Evolutionary conservation across 2,113 vertebrate genomes (phyloP).

Genomic region (Rynchops niger): DNA sequence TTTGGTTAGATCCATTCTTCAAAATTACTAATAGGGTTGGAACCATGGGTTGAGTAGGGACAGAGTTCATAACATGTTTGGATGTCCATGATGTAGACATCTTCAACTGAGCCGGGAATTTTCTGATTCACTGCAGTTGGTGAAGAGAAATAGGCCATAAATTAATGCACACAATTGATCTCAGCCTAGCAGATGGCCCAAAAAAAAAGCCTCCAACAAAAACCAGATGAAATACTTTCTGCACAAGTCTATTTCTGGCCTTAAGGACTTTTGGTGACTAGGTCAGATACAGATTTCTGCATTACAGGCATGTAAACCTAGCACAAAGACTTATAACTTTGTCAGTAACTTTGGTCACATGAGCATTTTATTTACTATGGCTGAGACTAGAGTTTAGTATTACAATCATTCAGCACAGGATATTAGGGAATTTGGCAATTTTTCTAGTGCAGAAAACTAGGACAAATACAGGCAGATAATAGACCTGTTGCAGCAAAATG

Average conservation of each 20-base stretch:
- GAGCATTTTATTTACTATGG: not conserved
- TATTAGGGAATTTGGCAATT: not conserved
- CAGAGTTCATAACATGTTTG: not conserved
- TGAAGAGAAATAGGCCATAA: not conserved
- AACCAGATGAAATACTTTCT: not conserved
- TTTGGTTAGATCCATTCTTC: not conserved
- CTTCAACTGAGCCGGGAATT: not conserved
- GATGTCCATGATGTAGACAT: too few species aligned
- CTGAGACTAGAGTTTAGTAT: not conserved
- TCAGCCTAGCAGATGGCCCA: not conserved
- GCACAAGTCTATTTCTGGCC: not conserved
- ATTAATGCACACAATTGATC: not conserved
- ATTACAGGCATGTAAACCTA: not conserved
- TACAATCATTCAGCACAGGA: not conserved
- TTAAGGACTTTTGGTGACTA: not conserved
- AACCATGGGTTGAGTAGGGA: not conserved
- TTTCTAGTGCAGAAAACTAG: not conserved
- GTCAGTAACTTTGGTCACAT: not conserved
- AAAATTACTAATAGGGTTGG: not conserved
- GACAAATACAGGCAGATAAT: not conserved
- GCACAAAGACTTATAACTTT: not conserved
- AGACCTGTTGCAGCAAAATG: not conserved
- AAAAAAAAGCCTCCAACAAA: not conserved
- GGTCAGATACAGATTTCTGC: not conserved
- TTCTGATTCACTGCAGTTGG: not conserved